Base-by-base conservation (phyloP, 2,888 invertebrate genomes). In the Luperina testacea region DNA sequence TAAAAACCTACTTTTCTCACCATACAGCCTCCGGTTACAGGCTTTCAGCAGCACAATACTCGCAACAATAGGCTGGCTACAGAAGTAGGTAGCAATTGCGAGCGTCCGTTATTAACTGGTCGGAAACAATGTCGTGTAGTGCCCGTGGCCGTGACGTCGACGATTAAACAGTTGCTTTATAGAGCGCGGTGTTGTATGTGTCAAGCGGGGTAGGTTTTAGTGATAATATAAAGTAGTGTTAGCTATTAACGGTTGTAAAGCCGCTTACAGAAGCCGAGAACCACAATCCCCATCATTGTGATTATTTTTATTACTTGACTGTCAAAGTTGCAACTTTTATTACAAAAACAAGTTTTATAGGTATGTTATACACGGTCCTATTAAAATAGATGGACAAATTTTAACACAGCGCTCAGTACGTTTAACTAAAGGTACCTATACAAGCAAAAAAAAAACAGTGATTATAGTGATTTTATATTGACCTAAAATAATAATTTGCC, bases 71-170 rank as follows among this genome's bases (percentile, higher is more conserved):
- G 77, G 42, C 65, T 27, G 45, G 65, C 75, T 76, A 72, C 51
- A 48, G 11, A 81, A 67, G 72, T 70, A 85, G 76, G 77, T 79
- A 75, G 63, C 68, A 81, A 85, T 88, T 80, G 80, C 72, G 65
- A 74, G 70, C 78, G 42, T 80, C 83, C 77, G 76, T 80, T 83
- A 83, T 84, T 77, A 79, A 84, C 82, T 71, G 75, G 80, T 74
- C 59, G 75, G 74, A 83, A 86, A 89, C 88, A 89, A 89, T 87
- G 65, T 80, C 61, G 5, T 27, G 32, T 63, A 73, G 68, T 20
- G 32, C 63, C 48, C 67, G 74, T n/a, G 48, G n/a, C 65, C 32
- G n/a, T 83, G 65, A 73, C 53, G 74, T 61, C 27, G 32, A 15
- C 48, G 75, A 38, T 72, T 68, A 74, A 53, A 53, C 38, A 45